phyloP scores from a whole-genome alignment of 2,888 invertebrate species.

The Cheilosia impressa region DNA sequence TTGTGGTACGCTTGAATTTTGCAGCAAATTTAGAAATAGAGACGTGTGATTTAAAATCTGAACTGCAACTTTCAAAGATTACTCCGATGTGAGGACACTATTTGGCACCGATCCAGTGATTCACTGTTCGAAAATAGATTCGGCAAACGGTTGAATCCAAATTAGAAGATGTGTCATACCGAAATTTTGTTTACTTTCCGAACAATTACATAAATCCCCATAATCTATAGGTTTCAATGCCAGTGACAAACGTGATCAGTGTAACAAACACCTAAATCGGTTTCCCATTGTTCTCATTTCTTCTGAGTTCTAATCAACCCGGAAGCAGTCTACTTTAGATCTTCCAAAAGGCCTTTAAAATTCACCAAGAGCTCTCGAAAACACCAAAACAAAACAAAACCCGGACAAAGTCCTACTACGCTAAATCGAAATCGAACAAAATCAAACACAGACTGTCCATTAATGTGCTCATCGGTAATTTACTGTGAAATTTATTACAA shows the following conservation, averaged over 20 bases:
- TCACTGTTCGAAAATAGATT: background rate
- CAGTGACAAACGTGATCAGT: conserved; percentile 43
- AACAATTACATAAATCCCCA: conserved; percentile 1
- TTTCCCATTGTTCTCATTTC: conserved; percentile 21
- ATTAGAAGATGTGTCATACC: background rate
- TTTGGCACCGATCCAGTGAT: background rate
- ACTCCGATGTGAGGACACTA: too few relatives aligned
- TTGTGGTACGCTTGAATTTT: too few relatives aligned
- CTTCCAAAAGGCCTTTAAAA: conserved; percentile 40
- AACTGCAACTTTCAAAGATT: too few relatives aligned
- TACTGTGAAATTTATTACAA: conserved; percentile 45
- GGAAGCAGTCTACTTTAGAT: conserved; percentile 47
- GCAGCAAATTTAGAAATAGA: too few relatives aligned
- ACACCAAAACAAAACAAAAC: conserved; percentile 55
- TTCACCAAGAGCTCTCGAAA: conserved; percentile 46
- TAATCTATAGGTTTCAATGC: conserved; percentile 37
- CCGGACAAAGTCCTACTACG: conserved; percentile 48
- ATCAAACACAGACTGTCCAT: conserved; percentile 19
- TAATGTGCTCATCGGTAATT: conserved; percentile 34
- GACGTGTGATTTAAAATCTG: too few relatives aligned
- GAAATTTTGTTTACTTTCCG: conserved; percentile 10
- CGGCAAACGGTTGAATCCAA: background rate
- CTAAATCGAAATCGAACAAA: conserved; percentile 34
- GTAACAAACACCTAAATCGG: conserved; percentile 6
- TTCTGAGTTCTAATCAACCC: conserved; percentile 48